phyloP scores from a whole-genome alignment of 2,113 vertebrate genomes.

The Scatophagus argus region DNA sequence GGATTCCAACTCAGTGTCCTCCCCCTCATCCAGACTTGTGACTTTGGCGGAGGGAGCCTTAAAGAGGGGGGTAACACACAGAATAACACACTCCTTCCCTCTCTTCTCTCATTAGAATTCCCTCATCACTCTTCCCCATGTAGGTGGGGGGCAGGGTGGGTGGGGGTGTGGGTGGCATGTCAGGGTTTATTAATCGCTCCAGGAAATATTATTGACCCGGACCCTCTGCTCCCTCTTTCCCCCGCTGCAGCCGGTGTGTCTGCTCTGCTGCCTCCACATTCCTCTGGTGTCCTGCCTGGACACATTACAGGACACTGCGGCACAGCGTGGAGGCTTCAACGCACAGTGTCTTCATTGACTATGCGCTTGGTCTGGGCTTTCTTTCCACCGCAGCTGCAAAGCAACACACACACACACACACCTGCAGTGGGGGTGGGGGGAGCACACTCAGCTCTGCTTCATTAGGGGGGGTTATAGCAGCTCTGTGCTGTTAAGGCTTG shows the following conservation, averaged over 20 bases:
- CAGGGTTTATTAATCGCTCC: constrained; percentile 79
- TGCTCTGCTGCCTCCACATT: constrained; percentile 66
- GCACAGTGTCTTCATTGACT: constrained; percentile 78
- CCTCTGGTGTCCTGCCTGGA: constrained; percentile 67
- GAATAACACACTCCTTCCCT: neutral
- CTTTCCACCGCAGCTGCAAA: constrained; percentile 72
- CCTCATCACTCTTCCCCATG: constrained; percentile 71
- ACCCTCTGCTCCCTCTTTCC: constrained; percentile 67
- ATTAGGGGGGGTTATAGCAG: constrained; percentile 24
- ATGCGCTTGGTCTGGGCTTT: constrained; percentile 53
- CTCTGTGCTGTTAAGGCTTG: constrained; percentile 7
- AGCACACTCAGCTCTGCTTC: constrained; percentile 37
- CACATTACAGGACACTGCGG: constrained; percentile 75
- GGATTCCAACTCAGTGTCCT: constrained; percentile 42
- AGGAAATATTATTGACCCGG: constrained; percentile 79
- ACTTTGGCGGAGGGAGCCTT: constrained; percentile 63
- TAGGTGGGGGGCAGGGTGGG: constrained; percentile 11
- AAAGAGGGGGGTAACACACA: constrained; percentile 34
- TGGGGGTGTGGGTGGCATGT: constrained; percentile 49
- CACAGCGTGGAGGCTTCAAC: constrained; percentile 61
- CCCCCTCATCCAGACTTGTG: constrained; percentile 45
- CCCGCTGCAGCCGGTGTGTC: constrained; percentile 52
- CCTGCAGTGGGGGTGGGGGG: constrained; percentile 67
- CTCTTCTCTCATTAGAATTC: constrained; percentile 74
- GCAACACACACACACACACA: constrained; percentile 54